Conservation (phyloP, 2,113 vertebrate species). For the Ardeotis arabs region DNA sequence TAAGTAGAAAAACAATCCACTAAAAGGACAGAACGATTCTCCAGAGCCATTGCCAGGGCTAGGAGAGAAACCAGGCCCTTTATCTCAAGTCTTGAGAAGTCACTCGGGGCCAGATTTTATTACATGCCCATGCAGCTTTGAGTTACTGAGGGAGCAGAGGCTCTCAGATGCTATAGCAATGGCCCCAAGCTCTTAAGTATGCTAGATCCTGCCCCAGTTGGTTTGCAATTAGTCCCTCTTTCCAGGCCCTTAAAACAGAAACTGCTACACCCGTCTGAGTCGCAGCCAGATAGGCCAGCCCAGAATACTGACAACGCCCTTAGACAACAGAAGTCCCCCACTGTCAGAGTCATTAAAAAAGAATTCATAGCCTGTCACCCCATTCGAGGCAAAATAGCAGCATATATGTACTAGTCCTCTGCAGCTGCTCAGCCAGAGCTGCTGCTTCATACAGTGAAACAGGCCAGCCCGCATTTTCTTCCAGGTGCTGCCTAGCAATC, state of each 20-base stretch:
- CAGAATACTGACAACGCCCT: neutral
- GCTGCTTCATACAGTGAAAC: neutral
- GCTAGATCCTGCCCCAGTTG: neutral
- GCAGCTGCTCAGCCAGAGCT: neutral
- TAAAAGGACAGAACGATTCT: neutral
- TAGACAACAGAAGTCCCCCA: neutral
- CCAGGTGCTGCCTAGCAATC: neutral
- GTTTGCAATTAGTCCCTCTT: constrained; percentile 21
- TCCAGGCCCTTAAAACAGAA: constrained; percentile 32
- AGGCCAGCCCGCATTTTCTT: neutral
- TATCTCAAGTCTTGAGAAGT: neutral
- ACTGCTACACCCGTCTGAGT: constrained; percentile 29
- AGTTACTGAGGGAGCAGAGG: accelerated
- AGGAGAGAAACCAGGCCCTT: neutral
- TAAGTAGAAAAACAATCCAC: neutral
- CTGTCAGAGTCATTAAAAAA: neutral
- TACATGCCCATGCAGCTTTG: neutral
- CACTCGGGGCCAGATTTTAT: neutral
- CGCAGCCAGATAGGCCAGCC: constrained; percentile 18
- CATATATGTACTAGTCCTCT: neutral
- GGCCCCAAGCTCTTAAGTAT: neutral
- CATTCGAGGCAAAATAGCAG: neutral
- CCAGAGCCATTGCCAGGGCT: neutral
- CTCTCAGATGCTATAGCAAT: neutral
- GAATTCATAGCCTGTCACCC: neutral